Base-by-base conservation (phyloP, 2,797 vertebrate species). In the Glyptemys insculpta region DNA sequence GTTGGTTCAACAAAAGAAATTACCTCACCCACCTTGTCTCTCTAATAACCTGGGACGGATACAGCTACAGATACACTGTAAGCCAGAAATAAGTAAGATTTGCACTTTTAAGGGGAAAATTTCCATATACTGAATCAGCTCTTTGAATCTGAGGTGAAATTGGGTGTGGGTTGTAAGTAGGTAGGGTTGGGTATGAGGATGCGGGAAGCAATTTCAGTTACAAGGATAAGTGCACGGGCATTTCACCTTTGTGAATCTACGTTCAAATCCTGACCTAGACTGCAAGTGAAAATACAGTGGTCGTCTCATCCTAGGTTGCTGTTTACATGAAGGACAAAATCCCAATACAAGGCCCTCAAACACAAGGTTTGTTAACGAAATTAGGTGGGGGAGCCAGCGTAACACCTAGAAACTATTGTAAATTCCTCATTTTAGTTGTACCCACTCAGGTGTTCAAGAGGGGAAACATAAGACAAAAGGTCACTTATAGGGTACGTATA, bases 201-300 rank as follows among this genome's bases (percentile, higher is more conserved):
- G 19, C 41, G 4, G 68, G 11, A 41, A 85, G 19, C 5, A 2
- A 87, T 56, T 91, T 72, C 50, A 87, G 41, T 41, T 31, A 68
- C 12, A 54, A 44, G 34, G 7, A 34, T 12, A 9, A 0, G 0
- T 29, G 44, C 12, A 52, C 7, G 56, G 19, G 15, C 68, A 41
- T 72, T 41, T 41, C 37, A 37, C n/a, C 21, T 41, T 37, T 41
- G 37, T 25, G 9, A n/a, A 72, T 72, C 68, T 23, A 6, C 1
- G 19, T 72, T 72, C 37, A 72, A 62, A 25, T 6, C 37, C 37
- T 37, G 27, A 56, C n/a, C 53, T 56, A 56, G 54, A 54, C 3
- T 41, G 14, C 37, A 56, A 81, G 47, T 4, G 2, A 6, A 76
- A 86, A 34, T 14, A 65, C 10, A 83, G 10, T 3, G 5, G 65